Conservation (phyloP, 1,140 invertebrate species). For the Cyrtorhinus lividipennis region DNA sequence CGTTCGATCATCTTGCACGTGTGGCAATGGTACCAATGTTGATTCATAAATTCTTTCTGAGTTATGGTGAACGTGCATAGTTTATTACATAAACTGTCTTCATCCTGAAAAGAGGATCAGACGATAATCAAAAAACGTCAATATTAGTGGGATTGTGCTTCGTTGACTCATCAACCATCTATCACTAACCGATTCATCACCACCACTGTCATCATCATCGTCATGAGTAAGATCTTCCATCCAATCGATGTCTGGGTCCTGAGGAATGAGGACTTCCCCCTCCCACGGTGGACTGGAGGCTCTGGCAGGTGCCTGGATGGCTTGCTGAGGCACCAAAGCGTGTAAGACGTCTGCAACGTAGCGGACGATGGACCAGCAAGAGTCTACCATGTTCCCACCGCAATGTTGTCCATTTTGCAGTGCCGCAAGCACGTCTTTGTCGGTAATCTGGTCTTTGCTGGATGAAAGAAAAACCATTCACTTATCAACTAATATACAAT, state of each 20-base stretch:
- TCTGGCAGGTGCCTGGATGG: constrained; percentile 26
- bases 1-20: constrained; percentile 97
- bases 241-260: constrained; percentile 62
- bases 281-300: constrained; percentile 63
- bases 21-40: constrained; percentile 96
- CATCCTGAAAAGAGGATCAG: constrained; percentile 54
- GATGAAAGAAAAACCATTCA: not conserved
- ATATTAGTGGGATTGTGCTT: no score
- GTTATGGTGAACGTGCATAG: constrained; percentile 94
- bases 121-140: no score
- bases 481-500: not conserved
- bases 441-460: constrained; percentile 38
- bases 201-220: constrained; percentile 81
- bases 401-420: constrained; percentile 31
- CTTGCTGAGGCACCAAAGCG: constrained; percentile 27
- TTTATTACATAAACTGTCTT: constrained; percentile 85
- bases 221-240: constrained; percentile 58
- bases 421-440: constrained; percentile 39
- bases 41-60: constrained; percentile 96
- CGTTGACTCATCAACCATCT: no score
- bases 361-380: constrained; percentile 59
- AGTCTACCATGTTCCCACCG: constrained; percentile 43
- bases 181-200: constrained; percentile 72
- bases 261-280: constrained; percentile 53
- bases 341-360: constrained; percentile 46